phyloP scores from a whole-genome alignment of 2,888 invertebrate species.

The Conomelus anceps region DNA sequence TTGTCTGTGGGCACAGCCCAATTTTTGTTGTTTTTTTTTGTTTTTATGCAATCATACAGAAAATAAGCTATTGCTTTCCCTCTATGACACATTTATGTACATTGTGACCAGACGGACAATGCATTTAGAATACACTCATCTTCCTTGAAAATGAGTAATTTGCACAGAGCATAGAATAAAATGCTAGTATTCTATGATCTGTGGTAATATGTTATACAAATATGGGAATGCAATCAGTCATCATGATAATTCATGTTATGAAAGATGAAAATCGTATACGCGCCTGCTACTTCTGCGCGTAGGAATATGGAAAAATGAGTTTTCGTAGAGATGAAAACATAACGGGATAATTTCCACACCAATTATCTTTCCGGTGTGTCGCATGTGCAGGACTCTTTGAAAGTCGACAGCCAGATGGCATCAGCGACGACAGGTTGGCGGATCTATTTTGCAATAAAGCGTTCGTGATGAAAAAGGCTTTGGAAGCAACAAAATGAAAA shows the following conservation, averaged over 20 bases:
- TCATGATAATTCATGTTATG: neutral
- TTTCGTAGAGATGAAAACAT: neutral
- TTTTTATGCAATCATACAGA: too few species aligned
- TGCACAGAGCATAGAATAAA: too few species aligned
- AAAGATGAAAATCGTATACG: neutral
- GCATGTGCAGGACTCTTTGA: neutral
- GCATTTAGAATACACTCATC: neutral
- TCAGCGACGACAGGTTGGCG: neutral
- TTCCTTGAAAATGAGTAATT: too few species aligned
- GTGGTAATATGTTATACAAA: neutral
- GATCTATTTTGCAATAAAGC: neutral
- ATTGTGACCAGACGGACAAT: neutral
- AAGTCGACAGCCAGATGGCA: neutral
- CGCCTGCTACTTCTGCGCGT: neutral
- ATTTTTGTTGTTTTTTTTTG: too few species aligned
- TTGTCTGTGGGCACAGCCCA: too few species aligned
- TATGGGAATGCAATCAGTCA: neutral
- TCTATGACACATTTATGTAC: neutral
- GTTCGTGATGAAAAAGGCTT: neutral
- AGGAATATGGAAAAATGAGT: neutral
- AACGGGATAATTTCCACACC: neutral
- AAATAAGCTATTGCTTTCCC: neutral
- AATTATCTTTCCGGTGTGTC: neutral
- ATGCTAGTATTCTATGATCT: too few species aligned
- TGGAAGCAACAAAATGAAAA: neutral